Percentiles rank a stretch among this genome's conserved stretches.
Conservation (phyloP, 2,113 vertebrate genomes). For the Synodontis membranacea region DNA sequence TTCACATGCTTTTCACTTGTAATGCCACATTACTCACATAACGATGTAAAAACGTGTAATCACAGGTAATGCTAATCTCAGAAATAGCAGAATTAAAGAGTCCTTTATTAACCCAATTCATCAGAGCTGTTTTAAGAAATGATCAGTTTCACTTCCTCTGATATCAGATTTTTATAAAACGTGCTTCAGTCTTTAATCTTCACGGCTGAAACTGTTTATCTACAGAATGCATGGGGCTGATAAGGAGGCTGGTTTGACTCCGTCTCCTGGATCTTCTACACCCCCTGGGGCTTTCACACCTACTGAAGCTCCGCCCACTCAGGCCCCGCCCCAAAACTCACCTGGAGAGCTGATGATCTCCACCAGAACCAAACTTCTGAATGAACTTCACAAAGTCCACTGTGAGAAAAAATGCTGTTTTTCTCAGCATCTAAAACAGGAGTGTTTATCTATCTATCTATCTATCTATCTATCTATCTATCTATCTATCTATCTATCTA, state of each 20-base stretch:
- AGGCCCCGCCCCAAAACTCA: not conserved
- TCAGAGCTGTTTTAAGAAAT: not conserved
- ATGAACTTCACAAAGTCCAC: conserved; percentile 61
- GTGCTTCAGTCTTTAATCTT: not conserved
- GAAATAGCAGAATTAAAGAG: not conserved
- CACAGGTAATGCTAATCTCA: not conserved
- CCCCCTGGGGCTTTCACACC: not conserved
- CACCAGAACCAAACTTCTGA: conserved; percentile 64
- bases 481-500: not conserved
- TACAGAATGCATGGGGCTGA: conserved; percentile 35
- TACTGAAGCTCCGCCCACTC: conserved; percentile 22
- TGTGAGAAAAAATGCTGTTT: conserved; percentile 59
- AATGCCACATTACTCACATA: too few species aligned
- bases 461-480: not conserved
- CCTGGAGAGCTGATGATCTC: conserved; percentile 1
- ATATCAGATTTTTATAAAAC: not conserved
- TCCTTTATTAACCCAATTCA: not conserved
- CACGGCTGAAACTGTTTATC: not conserved
- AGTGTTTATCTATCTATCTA: not conserved
- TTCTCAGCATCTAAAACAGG: not conserved
- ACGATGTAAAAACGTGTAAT: too few species aligned
- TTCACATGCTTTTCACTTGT: too few species aligned
- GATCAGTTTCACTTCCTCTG: not conserved
- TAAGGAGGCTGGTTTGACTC: not conserved
- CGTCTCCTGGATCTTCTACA: conserved; percentile 5